These are phyloP conservation scores for Microcebus griseorufus DNA, from an alignment of 2,113 vertebrate genomes.

Conservation along the genomic window DNA sequence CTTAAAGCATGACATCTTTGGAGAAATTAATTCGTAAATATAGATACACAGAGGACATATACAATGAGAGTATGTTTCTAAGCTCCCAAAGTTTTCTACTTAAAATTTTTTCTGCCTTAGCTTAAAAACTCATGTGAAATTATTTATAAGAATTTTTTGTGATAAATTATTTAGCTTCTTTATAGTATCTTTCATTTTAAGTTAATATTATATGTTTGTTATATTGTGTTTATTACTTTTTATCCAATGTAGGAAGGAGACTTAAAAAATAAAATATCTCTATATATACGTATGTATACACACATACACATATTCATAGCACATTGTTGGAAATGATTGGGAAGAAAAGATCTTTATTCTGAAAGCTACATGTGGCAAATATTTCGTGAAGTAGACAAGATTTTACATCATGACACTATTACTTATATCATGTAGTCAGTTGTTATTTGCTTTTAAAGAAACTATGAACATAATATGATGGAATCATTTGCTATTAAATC, in stretches of 20 bases:
- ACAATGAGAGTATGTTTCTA: background rate
- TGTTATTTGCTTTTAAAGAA: background rate
- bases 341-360: background rate
- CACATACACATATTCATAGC: background rate
- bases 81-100: background rate
- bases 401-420: background rate
- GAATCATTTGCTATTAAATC: background rate
- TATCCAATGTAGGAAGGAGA: background rate
- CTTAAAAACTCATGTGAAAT: background rate
- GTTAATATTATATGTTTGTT: background rate
- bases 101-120: background rate
- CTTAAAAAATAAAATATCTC: background rate
- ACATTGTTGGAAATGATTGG: background rate
- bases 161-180: background rate
- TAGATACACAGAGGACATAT: background rate
- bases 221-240: background rate
- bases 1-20: background rate
- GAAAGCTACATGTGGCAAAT: background rate
- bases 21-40: background rate
- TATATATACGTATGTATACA: background rate
- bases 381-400: background rate
- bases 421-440: background rate
- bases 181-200: conserved; percentile 9
- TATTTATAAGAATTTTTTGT: background rate
- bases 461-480: background rate